phyloP scores from a whole-genome alignment of 2,113 vertebrate species.

The Cyprinus carpio region DNA sequence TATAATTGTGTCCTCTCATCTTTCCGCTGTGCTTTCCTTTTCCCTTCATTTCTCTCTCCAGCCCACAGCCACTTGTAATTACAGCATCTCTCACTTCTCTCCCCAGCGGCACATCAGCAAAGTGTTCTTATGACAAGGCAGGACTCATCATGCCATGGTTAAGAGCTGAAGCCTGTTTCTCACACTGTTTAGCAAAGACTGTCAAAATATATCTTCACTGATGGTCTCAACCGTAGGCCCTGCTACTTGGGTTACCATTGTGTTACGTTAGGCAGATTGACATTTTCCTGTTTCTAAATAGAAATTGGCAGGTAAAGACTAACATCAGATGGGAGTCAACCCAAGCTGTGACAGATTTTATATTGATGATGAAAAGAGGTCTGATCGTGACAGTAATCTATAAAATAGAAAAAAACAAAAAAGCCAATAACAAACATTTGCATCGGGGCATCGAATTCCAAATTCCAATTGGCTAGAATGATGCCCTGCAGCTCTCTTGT shows the following conservation, averaged over 20 bases:
- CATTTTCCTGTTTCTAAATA: background rate
- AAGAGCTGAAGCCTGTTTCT: conserved; percentile 22
- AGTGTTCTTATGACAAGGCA: conserved; percentile 33
- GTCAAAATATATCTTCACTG: conserved; percentile 41
- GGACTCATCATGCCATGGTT: conserved; percentile 18
- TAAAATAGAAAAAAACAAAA: conserved; percentile 41
- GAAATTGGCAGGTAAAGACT: conserved; percentile 20
- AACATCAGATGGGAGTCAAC: background rate
- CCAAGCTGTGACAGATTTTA: conserved; percentile 6
- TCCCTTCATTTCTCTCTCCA: background rate
- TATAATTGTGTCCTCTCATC: conserved; percentile 50
- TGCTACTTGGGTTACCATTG: background rate
- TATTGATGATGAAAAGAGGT: conserved; percentile 1
- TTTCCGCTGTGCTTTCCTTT: conserved; percentile 38
- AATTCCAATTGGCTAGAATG: conserved; percentile 51
- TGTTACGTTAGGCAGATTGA: background rate
- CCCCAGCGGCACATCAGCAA: conserved; percentile 33
- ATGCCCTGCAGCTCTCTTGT: conserved; percentile 45
- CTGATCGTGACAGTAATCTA: conserved; percentile 36
- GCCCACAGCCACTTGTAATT: conserved; percentile 47
- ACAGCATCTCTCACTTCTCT: conserved; percentile 46
- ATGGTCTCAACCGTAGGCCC: background rate
- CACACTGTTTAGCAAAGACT: conserved; percentile 42
- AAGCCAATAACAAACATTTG: conserved; percentile 52
- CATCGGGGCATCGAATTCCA: conserved; percentile 49